Evolutionary conservation across 2,888 invertebrate species (phyloP), one percentile per base, ranked within the genome.

Genomic region (Cybosia mesomella): DNA sequence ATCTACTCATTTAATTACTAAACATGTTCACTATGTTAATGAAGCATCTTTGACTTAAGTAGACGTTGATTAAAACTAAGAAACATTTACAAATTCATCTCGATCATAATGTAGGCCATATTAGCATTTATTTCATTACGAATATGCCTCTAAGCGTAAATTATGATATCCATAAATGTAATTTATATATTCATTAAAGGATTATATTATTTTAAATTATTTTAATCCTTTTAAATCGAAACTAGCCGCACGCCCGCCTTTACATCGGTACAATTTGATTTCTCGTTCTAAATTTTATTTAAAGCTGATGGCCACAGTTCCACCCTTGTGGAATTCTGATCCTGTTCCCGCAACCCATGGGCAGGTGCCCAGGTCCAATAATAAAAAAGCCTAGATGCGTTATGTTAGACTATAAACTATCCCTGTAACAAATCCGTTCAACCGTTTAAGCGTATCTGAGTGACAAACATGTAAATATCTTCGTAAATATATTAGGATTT

Each of bases 71-170:
- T 43, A 18, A 43, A 18, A 18, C 43, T 18, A 0, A 43, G 43
- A 13, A 43, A 43, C 43, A 10, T 18, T 43, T 43, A 43, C 43
- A 43, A 43, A 18, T 43, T 7, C 18, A 43, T 43, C 18, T 43
- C 43, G 43, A 43, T 39, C 13, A 15, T 43, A 43, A 18, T 59
- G 7, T 39, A 36, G 22, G 59, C 21, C 22, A 59, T 9, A 59
- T 59, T 59, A 39, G 21, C 36, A 59, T 39, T 39, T 24, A 55
- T 55, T 55, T 24, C 24, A 55, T 55, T 21, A 39, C 59, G 15
- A 36, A 59, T 59, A 36, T 36, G 22, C 36, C 22, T 39, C 36
- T 59, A 59, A 59, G 15, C 36, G 36, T 59, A 39, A 59, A 32
- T 22, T 34, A 28, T 49, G 18, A 28, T n/a, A 34, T 49, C 3